Percentiles rank a stretch among this genome's conserved stretches.
Conservation (phyloP, 1,140 invertebrate species). For the Acromyrmex heyeri region DNA sequence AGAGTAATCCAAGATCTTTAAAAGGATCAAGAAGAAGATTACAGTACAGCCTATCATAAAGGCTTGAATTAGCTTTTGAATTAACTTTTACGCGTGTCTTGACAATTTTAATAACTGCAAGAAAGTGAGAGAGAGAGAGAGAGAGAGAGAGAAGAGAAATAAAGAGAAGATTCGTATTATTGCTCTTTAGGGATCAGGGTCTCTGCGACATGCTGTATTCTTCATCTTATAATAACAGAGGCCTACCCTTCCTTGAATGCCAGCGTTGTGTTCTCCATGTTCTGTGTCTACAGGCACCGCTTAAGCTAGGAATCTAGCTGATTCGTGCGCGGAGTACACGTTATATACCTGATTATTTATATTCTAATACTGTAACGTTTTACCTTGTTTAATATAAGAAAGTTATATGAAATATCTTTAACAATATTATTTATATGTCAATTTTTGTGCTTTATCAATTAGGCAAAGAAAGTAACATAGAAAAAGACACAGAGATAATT, state of each 20-base stretch:
- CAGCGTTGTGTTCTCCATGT: conserved; percentile 61
- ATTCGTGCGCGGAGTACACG: not conserved
- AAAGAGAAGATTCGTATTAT: conserved; percentile 86
- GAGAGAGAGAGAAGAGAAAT: conserved; percentile 62
- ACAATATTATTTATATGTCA: not conserved
- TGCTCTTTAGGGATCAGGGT: conserved; percentile 86
- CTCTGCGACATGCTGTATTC: conserved; percentile 78
- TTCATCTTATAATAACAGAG: conserved; percentile 84
- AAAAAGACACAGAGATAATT: not conserved
- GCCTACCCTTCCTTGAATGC: conserved; percentile 73
- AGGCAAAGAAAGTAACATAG: not conserved
- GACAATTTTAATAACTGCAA: conserved; percentile 81
- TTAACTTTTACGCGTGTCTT: conserved; percentile 62
- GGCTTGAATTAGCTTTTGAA: conserved; percentile 78
- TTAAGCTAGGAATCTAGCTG: conserved; percentile 51
- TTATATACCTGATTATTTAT: not conserved
- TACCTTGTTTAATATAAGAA: too few relatives aligned
- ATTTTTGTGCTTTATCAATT: not conserved
- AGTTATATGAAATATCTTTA: not conserved
- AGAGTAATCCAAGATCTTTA: conserved; percentile 57
- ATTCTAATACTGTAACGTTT: not conserved
- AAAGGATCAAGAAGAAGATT: conserved; percentile 74
- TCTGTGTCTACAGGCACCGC: conserved; percentile 19
- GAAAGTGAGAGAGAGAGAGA: conserved; percentile 23
- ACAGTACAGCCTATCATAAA: conserved; percentile 74